Base-by-base conservation (phyloP, 1,140 invertebrate species). In the Bicyclus anynana region DNA sequence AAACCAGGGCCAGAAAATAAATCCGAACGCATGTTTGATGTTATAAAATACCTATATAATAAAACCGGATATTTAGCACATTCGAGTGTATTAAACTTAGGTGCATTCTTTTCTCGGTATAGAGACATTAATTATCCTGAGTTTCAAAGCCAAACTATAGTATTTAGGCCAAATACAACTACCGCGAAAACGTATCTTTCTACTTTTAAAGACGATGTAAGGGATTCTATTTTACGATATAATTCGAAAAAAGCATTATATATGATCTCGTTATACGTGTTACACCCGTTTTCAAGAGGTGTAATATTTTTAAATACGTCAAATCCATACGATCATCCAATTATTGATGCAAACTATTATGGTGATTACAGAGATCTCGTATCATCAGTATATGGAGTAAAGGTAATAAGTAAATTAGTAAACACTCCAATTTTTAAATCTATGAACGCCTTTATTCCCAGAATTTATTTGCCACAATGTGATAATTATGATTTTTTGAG, bases 261-360 rank as follows among this genome's bases (percentile, higher is more conserved):
- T 70, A 61, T 62, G 57, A 88, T 53, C 75, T 20, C 70, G 5
- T 61, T 90, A 46, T 77, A 84, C 49, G 72, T 91, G n/a, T 53
- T 92, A 33, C 90, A 90, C 50, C 91, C 90, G 21, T 81, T 84
- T 69, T 91, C 91, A 12, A 67, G 62, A 20, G 91, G 91, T 14
- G 72, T 72, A 18, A 70, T 91, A 35, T 58, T 72, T 29, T 65
- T 91, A 52, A 73, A 74, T 29, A 88, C 84, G 33, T 69, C 57
- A 13, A 63, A 91, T 62, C 89, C 83, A 4, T 53, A 80, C 14
- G 87, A 90, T 16, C 62, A 93, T 38, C 97, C 97, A 0, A 74
- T 93, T 12, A 94, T 98, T 49, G 91, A 94, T 75, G 92, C 95
- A 0, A 95, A 94, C 64, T 97, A 96, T 75, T 89, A 96, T 42